Base-by-base conservation (phyloP, 2,797 vertebrate genomes). In the Diceros bicornis region DNA sequence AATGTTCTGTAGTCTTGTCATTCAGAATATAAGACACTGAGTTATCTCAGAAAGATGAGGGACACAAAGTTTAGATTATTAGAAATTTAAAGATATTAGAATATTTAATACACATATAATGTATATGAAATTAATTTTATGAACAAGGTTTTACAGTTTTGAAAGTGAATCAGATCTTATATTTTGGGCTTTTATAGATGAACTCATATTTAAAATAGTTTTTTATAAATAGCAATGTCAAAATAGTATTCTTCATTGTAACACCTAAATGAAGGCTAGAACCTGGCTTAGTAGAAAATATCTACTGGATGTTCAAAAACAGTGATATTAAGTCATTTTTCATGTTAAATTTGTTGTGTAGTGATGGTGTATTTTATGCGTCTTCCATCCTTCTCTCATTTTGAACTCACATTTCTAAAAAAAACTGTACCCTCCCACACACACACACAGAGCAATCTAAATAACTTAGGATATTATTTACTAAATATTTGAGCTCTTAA, bases 1-100 rank as follows among this genome's bases (percentile, higher is more conserved):
- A 98, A 98, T 97, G 89, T 77, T 98, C 34, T 92, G 97, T 47
- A 34, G 16, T 95, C 71, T 25, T 97, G 95, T 94, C 81, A 93
- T 95, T 98, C 64, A 96, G 97, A 98, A 96, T 92, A 89, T 91
- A 85, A 93, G 79, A 82, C 29, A 69, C 17, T 55, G 57, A 74
- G 55, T 87, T 94, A 89, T 71, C 50, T 69, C 47, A 84, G 7
- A 86, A 37, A 10, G 7, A 62, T 59, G 21, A 87, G 44, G 34
- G 44, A 44, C 7, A 34, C 37, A 83, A 47, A 74, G 8, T 59
- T 91, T 84, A 93, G 83, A 27, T 94, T 64, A 72, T 82, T 96
- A 27, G 34, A 93, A 94, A 20, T 68, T 95, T 64, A 66, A 25
- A 78, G 79, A 55, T 50, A 44, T 85, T 57, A 90, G 20, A 75